Base-by-base conservation (phyloP, 2,113 vertebrate species). In the Mustela lutreola region DNA sequence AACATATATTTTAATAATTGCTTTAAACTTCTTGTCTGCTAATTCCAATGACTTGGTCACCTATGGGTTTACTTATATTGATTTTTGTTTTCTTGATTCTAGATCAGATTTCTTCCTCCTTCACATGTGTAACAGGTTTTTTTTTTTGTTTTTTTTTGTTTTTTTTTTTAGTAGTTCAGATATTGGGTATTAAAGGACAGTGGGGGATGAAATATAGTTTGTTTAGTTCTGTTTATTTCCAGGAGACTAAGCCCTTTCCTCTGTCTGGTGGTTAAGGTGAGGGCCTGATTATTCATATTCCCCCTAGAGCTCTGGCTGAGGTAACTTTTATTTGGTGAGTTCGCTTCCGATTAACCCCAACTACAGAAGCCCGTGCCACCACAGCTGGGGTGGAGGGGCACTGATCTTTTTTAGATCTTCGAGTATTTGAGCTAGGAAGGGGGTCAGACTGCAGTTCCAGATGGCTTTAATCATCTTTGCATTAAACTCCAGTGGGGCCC, bases 21-120 rank as follows among this genome's bases (percentile, higher is more conserved):
- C 60, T 91, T 95, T 91, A 82, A 90, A 48, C 33, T 95, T 90
- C 42, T 90, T 76, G 2, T 92, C 11, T 92, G 28, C 58, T 93
- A 50, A 73, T 96, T 95, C 50, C 24, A 85, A 6, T 76, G 84
- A 89, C 31, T 85, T 50, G 33, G 36, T 92, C 26, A 79, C 33
- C 50, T 60, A 2, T 53, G 9, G 11, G 14, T 91, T 24, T 91
- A 11, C 50, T 80, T 89, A 15, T 94, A 31, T 65, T 92, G 39
- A 82, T 87, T 70, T 95, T 80, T 58, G n/a, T 96, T 95, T 95
- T 89, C 58, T 91, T 97, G 11, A 56, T 93, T 89, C 63, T 91
- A 78, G n/a, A 56, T 87, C n/a, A 70, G 11, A 58, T 70, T 81
- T 70, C n/a, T 12, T 79, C 15, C 53, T 73, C 67, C 8, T 83